Base-by-base conservation (phyloP, 2,888 invertebrate genomes). In the Trachelus tabidus region DNA sequence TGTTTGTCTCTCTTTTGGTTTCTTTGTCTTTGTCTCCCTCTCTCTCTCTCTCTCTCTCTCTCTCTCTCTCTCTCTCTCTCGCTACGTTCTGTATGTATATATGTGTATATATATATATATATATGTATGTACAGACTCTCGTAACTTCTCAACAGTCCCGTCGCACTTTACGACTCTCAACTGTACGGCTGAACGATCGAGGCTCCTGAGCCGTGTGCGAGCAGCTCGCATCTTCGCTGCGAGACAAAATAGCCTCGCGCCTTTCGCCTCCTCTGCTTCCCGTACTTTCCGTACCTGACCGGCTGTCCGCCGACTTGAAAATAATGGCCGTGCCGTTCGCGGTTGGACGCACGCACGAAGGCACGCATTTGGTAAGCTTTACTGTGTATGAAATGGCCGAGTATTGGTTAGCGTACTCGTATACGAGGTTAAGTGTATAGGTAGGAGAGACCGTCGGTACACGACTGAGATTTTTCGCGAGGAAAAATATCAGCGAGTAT, bases 201-300 rank as follows among this genome's bases (percentile, higher is more conserved):
- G 6, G 31, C 34, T 31, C 12, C 71, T 31, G 12, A 34, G 71
- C 71, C 33, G 71, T 34, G 12, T 31, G 31, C 31, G 31, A 12
- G 71, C 71, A 1, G 31, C 71, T 71, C 71, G 33, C 71, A n/a
- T 71, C 71, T 71, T 81, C 80, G 79, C 82, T 79, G 79, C 81
- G 81, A 81, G 83, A 84, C 81, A 84, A 83, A 85, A 86, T 86
- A 86, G 85, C 84, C 83, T 83, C 85, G 82, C 83, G 82, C 83
- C 84, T 83, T 80, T 82, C 79, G 78, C 79, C 75, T 79, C 33
- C 76, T 37, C 69, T 69, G 71, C 33, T 71, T 71, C 71, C 71
- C 71, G 71, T 33, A 33, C 69, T 69, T 69, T 69, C 30, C 69
- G 69, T 71, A 34, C 71, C 71, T 71, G 71, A 31, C 71, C 34